Evolutionary conservation across 1,140 invertebrate genomes (phyloP), one percentile per base, ranked within the genome.

Genomic region (Megalonaias nervosa): DNA sequence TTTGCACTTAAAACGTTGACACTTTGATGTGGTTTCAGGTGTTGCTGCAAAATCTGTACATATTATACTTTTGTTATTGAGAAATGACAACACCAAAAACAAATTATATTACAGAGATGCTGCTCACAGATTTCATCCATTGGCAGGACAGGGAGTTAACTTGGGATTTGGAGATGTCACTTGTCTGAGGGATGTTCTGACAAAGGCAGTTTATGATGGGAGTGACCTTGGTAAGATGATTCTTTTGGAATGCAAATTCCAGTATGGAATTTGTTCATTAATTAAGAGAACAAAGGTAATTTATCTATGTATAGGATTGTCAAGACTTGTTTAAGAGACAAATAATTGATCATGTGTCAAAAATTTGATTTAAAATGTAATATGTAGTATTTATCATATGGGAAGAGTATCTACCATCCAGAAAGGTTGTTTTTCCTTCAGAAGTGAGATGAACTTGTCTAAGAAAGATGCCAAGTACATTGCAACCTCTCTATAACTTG

Each of bases 81-180:
- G 60, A n/a, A n/a, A 19, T 31, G 6, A 55, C 12, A 31, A 38
- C 66, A 61, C 17, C 17, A 9, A 61, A 23, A 23, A 15, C 55
- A 21, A n/a, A 56, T 61, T 64, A 61, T 64, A 68, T 85, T 86
- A 67, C 76, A 92, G 96, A 19, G 98, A 99, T 93, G 96, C 98
- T 58, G 98, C 98, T 14, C 98, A 99, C 91, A 93, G 97, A 87
- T 93, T 99, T 59, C 98, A 99, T 92, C 98, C 98, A 0, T 89
- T 99, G 68, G 98, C 98, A 65, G 98, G 98, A 0, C 97, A 99
- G 91, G 98, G 98, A 16, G 96, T 99, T 0, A 99, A 99, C 92
- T 92, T 99, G 64, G 98, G 98, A 9, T 98, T 99, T 90, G 96
- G 96, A 31, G 99, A 99, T 92, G 94, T 99, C 0, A 87, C 92